A percentile compares a stretch with the other conserved stretches of the same genome.
Conservation (phyloP, 2,888 invertebrate species). For the Choristoneura rosaceana region DNA sequence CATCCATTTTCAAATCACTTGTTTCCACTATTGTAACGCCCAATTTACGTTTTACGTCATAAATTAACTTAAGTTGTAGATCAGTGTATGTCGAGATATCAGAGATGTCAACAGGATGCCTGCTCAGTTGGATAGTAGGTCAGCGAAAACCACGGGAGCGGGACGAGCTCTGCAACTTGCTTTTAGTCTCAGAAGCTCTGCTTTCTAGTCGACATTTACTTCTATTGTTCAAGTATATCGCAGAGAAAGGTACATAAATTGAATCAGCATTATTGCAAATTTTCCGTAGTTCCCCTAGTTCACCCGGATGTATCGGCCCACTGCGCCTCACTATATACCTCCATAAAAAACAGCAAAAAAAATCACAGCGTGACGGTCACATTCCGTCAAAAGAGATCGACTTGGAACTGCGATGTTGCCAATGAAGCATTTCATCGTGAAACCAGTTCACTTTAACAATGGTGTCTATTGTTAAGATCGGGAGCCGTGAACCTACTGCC, state of each 20-base stretch:
- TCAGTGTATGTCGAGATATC: conserved; percentile 14
- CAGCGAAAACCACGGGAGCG: conserved; percentile 64
- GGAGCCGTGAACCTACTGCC: conserved; percentile 42
- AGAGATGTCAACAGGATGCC: conserved; percentile 61
- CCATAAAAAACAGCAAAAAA: conserved; percentile 54
- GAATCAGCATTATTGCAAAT: conserved; percentile 34
- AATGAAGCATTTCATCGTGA: conserved; percentile 66
- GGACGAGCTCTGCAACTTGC: conserved; percentile 60
- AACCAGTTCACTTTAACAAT: conserved; percentile 70
- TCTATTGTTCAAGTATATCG: conserved; percentile 62
- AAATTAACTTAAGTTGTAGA: not conserved
- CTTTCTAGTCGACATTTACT: conserved; percentile 65
- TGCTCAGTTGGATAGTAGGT: conserved; percentile 58
- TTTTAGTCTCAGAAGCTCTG: conserved; percentile 59
- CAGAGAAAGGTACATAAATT: conserved; percentile 55
- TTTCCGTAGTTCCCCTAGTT: conserved; percentile 43
- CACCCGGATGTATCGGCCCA: conserved; percentile 61
- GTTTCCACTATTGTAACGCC: not conserved
- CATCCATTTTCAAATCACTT: too few relatives aligned
- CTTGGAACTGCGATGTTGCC: conserved; percentile 60
- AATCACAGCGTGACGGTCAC: conserved; percentile 56
- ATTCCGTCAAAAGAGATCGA: conserved; percentile 53
- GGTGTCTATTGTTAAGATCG: conserved; percentile 59
- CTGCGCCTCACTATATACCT: conserved; percentile 49
- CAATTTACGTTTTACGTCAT: not conserved